A percentile compares a stretch with the other conserved stretches of the same genome.
These are phyloP conservation scores for Nipponia nippon DNA, from an alignment of 2,113 vertebrate genomes.

Conservation along the genomic window DNA sequence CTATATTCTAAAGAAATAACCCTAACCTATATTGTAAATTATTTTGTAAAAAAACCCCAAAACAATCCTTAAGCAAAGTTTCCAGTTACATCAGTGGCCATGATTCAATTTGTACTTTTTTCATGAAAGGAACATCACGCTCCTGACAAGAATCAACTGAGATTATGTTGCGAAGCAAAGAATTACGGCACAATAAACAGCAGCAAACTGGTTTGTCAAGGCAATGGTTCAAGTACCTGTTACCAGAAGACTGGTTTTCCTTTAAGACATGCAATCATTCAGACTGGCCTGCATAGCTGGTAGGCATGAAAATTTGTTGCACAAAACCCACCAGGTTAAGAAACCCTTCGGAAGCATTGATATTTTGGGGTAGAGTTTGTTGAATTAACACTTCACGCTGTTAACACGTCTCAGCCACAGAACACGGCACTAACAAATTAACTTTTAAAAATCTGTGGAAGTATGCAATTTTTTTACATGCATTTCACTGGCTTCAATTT, in stretches of 20 bases:
- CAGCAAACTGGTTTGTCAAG: constrained; percentile 19
- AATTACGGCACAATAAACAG: neutral
- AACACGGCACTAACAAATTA: neutral
- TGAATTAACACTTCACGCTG: neutral
- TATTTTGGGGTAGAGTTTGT: neutral
- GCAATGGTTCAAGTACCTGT: neutral
- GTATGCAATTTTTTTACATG: accelerated
- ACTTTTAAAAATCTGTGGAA: neutral
- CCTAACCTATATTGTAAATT: neutral
- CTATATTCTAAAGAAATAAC: neutral
- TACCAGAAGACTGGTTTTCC: neutral
- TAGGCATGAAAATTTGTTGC: neutral
- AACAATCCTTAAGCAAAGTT: neutral
- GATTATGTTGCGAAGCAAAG: neutral
- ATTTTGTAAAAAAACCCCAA: neutral
- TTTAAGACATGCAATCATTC: neutral
- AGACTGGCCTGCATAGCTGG: neutral
- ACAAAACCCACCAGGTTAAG: neutral
- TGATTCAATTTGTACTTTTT: neutral
- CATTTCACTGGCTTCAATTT: neutral
- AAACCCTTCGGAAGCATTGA: neutral
- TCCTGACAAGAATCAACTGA: neutral
- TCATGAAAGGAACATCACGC: neutral
- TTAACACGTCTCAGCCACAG: neutral
- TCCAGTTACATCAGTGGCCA: neutral